phyloP scores from a whole-genome alignment of 2,888 invertebrate genomes.

The Escarpia spicata region DNA sequence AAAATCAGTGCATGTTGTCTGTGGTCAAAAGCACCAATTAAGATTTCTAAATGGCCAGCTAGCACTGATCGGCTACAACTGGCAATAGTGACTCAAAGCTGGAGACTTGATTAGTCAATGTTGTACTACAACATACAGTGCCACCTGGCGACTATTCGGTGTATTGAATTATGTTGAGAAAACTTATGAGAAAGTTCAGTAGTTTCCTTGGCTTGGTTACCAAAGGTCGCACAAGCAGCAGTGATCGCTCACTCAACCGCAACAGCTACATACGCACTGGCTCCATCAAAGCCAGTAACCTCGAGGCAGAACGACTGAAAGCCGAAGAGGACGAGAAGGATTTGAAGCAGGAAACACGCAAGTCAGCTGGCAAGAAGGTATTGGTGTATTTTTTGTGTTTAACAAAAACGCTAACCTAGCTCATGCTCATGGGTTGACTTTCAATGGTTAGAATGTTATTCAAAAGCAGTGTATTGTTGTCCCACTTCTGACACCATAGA shows the following conservation, averaged over 20 bases:
- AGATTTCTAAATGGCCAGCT: neutral
- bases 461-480: too few relatives aligned
- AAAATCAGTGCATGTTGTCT: too few relatives aligned
- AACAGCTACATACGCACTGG: constrained; percentile 53
- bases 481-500: too few relatives aligned
- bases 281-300: constrained; percentile 61
- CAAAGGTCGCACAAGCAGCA: constrained; percentile 46
- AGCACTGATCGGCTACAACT: neutral
- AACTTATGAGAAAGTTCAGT: neutral
- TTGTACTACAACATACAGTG: neutral
- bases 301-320: constrained; percentile 55
- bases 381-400: neutral
- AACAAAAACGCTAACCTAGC: too few relatives aligned
- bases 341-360: constrained; percentile 49
- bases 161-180: neutral
- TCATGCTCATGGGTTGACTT: too few relatives aligned
- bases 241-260: constrained; percentile 37
- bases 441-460: too few relatives aligned
- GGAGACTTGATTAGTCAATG: neutral
- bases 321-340: constrained; percentile 62
- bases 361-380: constrained; percentile 53
- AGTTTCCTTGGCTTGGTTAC: constrained; percentile 24
- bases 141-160: neutral
- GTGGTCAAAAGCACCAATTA: too few relatives aligned
- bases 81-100: neutral